Base-by-base conservation (phyloP, 2,888 invertebrate species). In the Sclerodermus sp. region DNA sequence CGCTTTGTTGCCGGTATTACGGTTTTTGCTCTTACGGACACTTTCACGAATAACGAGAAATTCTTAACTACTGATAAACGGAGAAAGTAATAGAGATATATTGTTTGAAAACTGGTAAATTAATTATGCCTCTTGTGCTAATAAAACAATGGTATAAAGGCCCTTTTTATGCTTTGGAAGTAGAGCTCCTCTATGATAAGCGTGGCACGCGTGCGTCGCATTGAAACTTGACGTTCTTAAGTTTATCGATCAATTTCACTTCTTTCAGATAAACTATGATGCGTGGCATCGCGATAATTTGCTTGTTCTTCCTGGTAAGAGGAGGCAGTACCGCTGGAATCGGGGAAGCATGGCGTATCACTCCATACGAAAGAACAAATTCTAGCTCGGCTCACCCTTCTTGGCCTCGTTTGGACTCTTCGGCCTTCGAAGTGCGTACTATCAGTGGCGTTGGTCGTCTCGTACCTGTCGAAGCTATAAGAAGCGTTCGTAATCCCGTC, bases 321-420 rank as follows among this genome's bases (percentile, higher is more conserved):
- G 50, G 47, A 9, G 49, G 50, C 15, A 45, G 43, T 9, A 66
- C 69, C n/a, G 56, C 50, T 12, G 74, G 70, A 14, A 42, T 69
- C 9, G 70, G 73, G 1, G 64, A 64, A 40, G 69, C 70, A n/a
- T 74, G 74, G 74, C 68, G 71, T 9, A 62, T 73, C 4, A 64
- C 70, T 1, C 62, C 60, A 1, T 61, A 68, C 23, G 34, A 49
- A 18, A 45, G 57, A 12, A 37, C 60, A 4, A 61, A 69, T 38
- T 54, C 66, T 39, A 55, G 60, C 1, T 55, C 58, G n/a, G 46
- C 48, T 12, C 57, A 60, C 34, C 53, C 67, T 5, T 61, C 63
- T 2, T 70, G 70, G 64, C 61, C 69, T 1, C 67, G 69, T 14
- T 48, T 64, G 14, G 70, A 71, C 18, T 46, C 64, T 10, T 68